A percentile compares a stretch with the other conserved stretches of the same genome.
Evolutionary conservation across 92 coral and sea anemone genomes (phyloP).

Genomic region (Parazoanthus swiftii): DNA sequence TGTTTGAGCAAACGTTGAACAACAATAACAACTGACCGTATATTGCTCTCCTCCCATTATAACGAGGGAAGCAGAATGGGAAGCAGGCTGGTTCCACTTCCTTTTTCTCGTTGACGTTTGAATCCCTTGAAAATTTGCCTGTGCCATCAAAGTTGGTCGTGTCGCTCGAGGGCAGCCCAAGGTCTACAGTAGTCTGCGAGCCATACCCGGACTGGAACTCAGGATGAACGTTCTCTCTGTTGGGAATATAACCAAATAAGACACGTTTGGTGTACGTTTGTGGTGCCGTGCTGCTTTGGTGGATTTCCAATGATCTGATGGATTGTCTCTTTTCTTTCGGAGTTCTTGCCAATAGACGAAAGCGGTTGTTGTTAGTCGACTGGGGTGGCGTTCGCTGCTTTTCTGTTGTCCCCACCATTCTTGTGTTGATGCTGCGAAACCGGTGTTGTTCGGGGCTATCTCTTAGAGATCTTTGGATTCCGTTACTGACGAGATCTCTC

Average conservation of each 20-base stretch:
- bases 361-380: background rate
- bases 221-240: background rate
- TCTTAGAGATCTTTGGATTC: background rate
- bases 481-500: background rate
- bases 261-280: slow-evolving; percentile 31
- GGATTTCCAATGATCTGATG: slow-evolving; percentile 7
- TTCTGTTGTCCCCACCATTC: background rate
- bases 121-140: background rate
- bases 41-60: slow-evolving; percentile 16
- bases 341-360: background rate
- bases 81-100: slow-evolving; percentile 2
- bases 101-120: background rate
- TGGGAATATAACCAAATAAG: background rate
- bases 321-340: background rate
- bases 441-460: background rate
- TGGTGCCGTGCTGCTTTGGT: background rate
- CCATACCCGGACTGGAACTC: background rate
- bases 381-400: background rate
- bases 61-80: slow-evolving; percentile 36
- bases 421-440: background rate
- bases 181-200: background rate
- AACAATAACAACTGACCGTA: background rate
- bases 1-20: background rate
- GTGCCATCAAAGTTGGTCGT: background rate
- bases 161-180: background rate